Percentiles rank a stretch among this genome's conserved stretches.
These are phyloP conservation scores for Lasiurus cinereus DNA, from an alignment of 2,113 vertebrate genomes.

Conservation along the genomic window DNA sequence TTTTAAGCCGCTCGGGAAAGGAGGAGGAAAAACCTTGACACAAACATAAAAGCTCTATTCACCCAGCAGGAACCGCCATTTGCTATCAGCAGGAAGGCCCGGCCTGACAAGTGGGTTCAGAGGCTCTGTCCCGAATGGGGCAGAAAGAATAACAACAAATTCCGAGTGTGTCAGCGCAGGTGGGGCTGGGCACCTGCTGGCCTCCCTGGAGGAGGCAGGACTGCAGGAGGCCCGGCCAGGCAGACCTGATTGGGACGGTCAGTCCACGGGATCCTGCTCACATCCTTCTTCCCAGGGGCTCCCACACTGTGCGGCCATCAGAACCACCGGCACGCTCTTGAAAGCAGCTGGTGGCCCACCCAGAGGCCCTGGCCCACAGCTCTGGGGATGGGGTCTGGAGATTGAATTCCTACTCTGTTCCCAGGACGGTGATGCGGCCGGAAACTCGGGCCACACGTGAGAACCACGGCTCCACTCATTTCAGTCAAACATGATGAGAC, in stretches of 20 bases:
- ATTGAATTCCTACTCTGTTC: neutral
- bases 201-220: neutral
- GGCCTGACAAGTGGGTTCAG: neutral
- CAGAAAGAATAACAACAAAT: neutral
- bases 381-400: too few relatives aligned
- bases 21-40: constrained; percentile 35
- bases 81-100: neutral
- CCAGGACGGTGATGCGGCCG: neutral
- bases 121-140: constrained; percentile 3
- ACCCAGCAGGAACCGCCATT: constrained; percentile 42
- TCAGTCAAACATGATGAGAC: neutral
- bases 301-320: too few relatives aligned
- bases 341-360: neutral
- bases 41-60: constrained; percentile 40
- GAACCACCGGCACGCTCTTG: neutral
- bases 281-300: fast-evolving
- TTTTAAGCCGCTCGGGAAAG: constrained; percentile 54
- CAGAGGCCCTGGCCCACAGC: neutral
- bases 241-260: fast-evolving
- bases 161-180: neutral
- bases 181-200: neutral
- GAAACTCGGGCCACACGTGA: neutral
- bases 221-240: fast-evolving
- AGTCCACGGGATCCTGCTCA: neutral
- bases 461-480: neutral